Conservation (phyloP, 1,140 invertebrate species). For the Paralvinella palmiformis region DNA sequence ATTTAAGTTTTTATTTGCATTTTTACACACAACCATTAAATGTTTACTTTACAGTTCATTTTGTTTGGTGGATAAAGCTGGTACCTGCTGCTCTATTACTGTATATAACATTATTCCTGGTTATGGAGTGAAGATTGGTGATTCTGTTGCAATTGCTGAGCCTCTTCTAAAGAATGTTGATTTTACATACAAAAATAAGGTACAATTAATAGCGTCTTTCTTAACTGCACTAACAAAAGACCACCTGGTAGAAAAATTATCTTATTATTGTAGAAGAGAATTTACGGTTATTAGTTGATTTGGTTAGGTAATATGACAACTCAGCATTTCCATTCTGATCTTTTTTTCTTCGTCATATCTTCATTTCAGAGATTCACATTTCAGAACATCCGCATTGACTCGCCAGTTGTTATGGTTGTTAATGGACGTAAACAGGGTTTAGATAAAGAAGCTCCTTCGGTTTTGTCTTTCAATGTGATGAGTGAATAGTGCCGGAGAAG, state of each 20-base stretch:
- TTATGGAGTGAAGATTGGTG: conserved; percentile 75
- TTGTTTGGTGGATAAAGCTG: conserved; percentile 69
- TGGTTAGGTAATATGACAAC: too few relatives aligned
- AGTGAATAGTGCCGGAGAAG: not conserved
- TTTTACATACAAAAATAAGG: conserved; percentile 58
- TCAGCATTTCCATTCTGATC: too few relatives aligned
- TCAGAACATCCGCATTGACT: conserved; percentile 64
- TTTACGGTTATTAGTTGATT: too few relatives aligned
- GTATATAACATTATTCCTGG: conserved; percentile 78
- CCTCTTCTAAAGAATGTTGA: conserved; percentile 62
- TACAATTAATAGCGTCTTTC: conserved; percentile 32
- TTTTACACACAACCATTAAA: too few relatives aligned
- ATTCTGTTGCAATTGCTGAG: conserved; percentile 73
- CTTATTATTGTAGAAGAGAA: too few relatives aligned
- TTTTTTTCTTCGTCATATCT: conserved; percentile 16
- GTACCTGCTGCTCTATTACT: conserved; percentile 66
- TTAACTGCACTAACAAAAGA: too few relatives aligned
- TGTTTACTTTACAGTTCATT: conserved; percentile 14
- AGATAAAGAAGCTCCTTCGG: conserved; percentile 61
- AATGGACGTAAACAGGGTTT: conserved; percentile 67
- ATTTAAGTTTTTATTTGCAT: too few relatives aligned
- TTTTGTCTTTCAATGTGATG: conserved; percentile 19
- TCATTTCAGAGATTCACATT: conserved; percentile 63
- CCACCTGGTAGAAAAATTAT: too few relatives aligned
- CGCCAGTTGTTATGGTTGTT: conserved; percentile 65